Evolutionary conservation across 2,797 vertebrate genomes (phyloP).

Genomic region (Ispidina lecontei): DNA sequence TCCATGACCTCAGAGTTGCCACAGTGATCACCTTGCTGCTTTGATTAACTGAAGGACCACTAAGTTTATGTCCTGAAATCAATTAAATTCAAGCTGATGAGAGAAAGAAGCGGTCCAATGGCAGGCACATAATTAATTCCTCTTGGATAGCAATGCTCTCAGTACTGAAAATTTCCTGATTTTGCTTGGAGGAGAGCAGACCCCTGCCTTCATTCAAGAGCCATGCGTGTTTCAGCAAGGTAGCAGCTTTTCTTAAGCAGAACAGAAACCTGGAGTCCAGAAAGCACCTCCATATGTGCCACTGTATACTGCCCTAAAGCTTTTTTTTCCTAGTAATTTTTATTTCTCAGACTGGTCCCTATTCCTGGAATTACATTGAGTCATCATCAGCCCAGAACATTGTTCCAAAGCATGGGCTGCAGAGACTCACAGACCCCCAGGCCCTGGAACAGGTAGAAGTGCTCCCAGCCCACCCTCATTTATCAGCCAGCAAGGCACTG

Average conservation of each 20-base stretch:
- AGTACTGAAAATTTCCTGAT: background rate
- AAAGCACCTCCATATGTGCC: background rate
- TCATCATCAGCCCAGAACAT: background rate
- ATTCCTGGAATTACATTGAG: background rate
- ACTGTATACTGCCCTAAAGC: background rate
- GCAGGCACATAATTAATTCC: background rate
- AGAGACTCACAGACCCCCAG: background rate
- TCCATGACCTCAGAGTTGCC: background rate
- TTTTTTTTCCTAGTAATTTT: background rate
- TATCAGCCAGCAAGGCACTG: background rate
- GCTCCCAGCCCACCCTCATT: background rate
- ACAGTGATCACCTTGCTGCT: background rate
- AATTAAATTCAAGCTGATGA: background rate
- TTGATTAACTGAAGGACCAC: constrained; percentile 5
- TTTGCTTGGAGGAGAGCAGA: background rate
- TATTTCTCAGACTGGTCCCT: background rate
- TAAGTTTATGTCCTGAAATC: background rate
- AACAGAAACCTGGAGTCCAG: background rate
- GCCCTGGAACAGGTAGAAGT: background rate
- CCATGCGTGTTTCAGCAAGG: background rate
- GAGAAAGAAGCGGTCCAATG: background rate
- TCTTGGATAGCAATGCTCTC: background rate
- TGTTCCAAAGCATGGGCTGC: background rate
- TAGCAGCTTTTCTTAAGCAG: background rate
- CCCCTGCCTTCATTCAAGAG: background rate